Evolutionary conservation across 2,797 vertebrate species (phyloP).

Genomic region (Sparus aurata): DNA sequence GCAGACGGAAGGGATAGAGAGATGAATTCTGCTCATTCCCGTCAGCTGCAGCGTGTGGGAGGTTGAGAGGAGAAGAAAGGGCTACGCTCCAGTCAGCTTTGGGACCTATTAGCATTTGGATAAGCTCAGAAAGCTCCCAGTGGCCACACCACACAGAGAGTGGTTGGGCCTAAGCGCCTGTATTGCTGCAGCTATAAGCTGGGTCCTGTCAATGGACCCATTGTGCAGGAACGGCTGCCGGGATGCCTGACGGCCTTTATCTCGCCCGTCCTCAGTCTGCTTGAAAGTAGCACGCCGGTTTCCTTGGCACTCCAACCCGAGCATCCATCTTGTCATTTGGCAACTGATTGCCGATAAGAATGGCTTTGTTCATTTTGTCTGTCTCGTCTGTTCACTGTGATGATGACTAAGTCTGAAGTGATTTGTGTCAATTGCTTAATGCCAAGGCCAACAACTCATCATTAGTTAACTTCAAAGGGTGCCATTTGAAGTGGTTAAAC

Average conservation of each 20-base stretch:
- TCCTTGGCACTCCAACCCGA: constrained; percentile 58
- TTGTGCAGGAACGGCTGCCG: constrained; percentile 74
- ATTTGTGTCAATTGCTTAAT: constrained; percentile 74
- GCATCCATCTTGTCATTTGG: constrained; percentile 75
- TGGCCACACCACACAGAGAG: constrained; percentile 74
- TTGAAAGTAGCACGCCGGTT: constrained; percentile 68
- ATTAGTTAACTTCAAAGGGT: constrained; percentile 65
- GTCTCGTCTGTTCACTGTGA: constrained; percentile 63
- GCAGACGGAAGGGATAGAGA: constrained; percentile 64
- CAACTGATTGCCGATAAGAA: constrained; percentile 77
- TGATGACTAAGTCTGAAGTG: constrained; percentile 72
- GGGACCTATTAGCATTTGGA: constrained; percentile 87
- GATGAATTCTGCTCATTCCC: constrained; percentile 78
- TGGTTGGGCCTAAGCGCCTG: constrained; percentile 67
- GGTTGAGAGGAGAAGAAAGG: constrained; percentile 81
- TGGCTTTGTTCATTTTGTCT: constrained; percentile 75
- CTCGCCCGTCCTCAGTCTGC: constrained; percentile 59
- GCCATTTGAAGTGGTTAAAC: constrained; percentile 58
- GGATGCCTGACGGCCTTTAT: constrained; percentile 71
- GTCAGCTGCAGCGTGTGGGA: constrained; percentile 84
- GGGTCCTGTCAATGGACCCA: constrained; percentile 77
- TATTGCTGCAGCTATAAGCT: constrained; percentile 69
- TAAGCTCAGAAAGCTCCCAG: constrained; percentile 81
- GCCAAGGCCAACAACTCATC: constrained; percentile 67
- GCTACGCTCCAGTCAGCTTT: constrained; percentile 76